Conservation (phyloP, 92 coral and sea anemone species). For the Heteractis magnifica region DNA sequence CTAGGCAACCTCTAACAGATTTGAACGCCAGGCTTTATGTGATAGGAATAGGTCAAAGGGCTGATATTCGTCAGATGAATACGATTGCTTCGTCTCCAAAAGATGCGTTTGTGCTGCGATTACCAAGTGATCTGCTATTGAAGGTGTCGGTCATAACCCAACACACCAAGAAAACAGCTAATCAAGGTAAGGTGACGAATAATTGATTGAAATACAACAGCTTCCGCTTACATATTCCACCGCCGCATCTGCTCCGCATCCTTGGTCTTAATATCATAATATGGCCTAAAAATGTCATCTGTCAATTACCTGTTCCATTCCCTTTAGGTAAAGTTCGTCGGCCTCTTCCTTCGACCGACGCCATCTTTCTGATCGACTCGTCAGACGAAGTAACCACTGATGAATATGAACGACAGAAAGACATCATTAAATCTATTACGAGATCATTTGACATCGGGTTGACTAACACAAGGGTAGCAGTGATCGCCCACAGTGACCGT, state of each 20-base stretch:
- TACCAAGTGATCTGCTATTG: constrained; percentile 5
- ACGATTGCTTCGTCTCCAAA: constrained; percentile 50
- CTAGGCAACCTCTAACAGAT: constrained; percentile 63
- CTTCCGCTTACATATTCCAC: background rate
- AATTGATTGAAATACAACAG: background rate
- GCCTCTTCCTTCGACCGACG: constrained; percentile 46
- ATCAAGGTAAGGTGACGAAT: constrained; percentile 10
- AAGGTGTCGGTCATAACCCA: constrained; percentile 26
- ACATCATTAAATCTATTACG: constrained; percentile 65
- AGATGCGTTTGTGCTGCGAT: constrained; percentile 37
- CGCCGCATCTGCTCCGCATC: too few species aligned
- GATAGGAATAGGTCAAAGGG: constrained; percentile 56
- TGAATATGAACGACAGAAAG: constrained; percentile 56
- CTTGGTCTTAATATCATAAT: background rate
- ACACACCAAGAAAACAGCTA: constrained; percentile 17
- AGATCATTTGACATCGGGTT: constrained; percentile 53
- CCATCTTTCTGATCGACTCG: constrained; percentile 81
- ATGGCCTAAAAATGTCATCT: background rate
- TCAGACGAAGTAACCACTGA: constrained; percentile 67
- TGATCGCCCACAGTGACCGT: constrained; percentile 63
- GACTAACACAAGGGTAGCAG: constrained; percentile 68
- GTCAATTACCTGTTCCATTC: background rate
- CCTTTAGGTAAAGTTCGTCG: constrained; percentile 21
- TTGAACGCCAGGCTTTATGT: constrained; percentile 63
- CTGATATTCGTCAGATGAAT: constrained; percentile 45